Percentiles rank a stretch among this genome's conserved stretches.
phyloP scores from a whole-genome alignment of 2,113 vertebrate genomes.

The Castor canadensis region DNA sequence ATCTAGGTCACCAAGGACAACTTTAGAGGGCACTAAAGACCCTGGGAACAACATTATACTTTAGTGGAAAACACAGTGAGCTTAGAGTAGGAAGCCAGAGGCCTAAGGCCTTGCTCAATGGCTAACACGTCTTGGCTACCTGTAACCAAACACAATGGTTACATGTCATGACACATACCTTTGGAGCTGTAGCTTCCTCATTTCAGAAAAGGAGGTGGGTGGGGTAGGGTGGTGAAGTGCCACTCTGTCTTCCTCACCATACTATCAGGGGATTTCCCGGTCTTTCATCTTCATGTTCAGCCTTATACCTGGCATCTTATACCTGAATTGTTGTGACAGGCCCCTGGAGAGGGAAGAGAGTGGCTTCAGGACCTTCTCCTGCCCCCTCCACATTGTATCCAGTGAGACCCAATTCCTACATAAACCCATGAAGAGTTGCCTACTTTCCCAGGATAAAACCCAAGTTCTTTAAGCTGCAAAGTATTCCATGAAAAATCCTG shows the following conservation, averaged over 20 bases:
- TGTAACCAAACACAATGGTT: neutral
- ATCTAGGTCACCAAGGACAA: neutral
- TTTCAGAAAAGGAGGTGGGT: neutral
- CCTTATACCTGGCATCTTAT: neutral
- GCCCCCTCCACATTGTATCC: neutral
- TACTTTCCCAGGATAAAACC: neutral
- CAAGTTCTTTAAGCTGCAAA: neutral
- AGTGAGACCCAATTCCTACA: neutral
- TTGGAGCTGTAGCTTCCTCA: neutral
- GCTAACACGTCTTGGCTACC: neutral
- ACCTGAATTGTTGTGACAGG: neutral
- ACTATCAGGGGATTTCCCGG: neutral
- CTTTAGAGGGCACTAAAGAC: neutral
- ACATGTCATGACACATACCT: neutral
- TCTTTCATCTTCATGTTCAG: neutral
- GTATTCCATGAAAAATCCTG: neutral
- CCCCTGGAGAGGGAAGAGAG: neutral
- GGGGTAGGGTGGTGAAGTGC: neutral
- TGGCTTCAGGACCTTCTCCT: neutral
- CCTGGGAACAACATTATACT: neutral
- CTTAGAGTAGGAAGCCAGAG: neutral
- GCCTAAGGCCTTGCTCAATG: neutral
- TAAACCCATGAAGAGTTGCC: neutral
- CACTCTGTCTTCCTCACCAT: neutral
- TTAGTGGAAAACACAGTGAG: neutral